Conservation (phyloP, 2,888 invertebrate species). For the Campopleginae sp. region DNA sequence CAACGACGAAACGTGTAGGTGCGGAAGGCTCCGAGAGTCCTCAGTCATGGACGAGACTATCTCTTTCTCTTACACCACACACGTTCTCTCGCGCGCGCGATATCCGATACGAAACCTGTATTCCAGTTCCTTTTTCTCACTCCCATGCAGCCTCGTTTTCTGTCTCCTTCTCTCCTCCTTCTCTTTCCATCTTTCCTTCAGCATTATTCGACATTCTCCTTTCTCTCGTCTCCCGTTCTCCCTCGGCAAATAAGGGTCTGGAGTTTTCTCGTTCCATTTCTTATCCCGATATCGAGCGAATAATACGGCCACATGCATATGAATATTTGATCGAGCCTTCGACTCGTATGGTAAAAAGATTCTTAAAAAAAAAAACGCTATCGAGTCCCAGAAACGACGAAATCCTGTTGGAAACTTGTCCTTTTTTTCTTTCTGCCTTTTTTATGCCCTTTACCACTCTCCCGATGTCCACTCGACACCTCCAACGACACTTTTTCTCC, state of each 20-base stretch:
- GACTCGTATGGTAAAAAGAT: constrained; percentile 15
- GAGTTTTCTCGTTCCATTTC: constrained; percentile 56
- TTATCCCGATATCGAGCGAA: constrained; percentile 70
- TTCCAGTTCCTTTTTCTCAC: constrained; percentile 56
- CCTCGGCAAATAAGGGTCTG: constrained; percentile 69
- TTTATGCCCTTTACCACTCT: constrained; percentile 8
- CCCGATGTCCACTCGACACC: constrained; percentile 59
- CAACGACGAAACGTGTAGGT: constrained; percentile 58
- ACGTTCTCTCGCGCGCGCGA: constrained; percentile 62
- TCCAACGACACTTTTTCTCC: constrained; percentile 33
- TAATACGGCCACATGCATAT: constrained; percentile 68
- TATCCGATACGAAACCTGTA: constrained; percentile 75
- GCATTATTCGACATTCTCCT: constrained; percentile 22
- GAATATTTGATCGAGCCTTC: constrained; percentile 56
- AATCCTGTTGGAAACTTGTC: constrained; percentile 30
- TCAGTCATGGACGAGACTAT: constrained; percentile 71
- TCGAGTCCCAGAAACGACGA: constrained; percentile 61
- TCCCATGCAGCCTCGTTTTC: constrained; percentile 17
- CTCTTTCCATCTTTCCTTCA: constrained; percentile 22
- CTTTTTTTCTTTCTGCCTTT: constrained; percentile 3
- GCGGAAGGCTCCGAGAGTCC: constrained; percentile 58
- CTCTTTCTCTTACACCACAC: constrained; percentile 61
- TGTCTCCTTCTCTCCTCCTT: constrained; percentile 24
- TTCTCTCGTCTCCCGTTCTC: constrained; percentile 43
- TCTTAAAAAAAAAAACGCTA: constrained; percentile 29